Evolutionary conservation across 2,888 invertebrate species (phyloP).

Genomic region (Oscheius sp.): DNA sequence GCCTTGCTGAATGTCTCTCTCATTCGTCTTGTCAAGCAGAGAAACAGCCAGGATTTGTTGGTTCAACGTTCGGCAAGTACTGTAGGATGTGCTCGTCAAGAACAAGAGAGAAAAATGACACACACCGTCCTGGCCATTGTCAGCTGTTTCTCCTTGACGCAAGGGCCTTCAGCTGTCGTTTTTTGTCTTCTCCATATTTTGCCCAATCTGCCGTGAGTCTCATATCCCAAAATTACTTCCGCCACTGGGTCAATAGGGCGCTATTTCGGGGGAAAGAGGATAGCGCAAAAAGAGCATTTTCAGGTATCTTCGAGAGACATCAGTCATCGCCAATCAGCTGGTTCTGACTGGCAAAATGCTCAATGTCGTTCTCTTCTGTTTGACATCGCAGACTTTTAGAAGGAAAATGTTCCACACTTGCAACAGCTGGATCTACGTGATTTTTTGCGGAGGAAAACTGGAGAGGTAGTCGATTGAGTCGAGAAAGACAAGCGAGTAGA

Average conservation of each 20-base stretch:
- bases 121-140: constrained; percentile 56
- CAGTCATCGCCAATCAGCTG: constrained; percentile 48
- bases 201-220: constrained; percentile 37
- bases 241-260: background rate
- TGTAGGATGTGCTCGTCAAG: constrained; percentile 32
- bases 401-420: constrained; percentile 51
- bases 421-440: constrained; percentile 40
- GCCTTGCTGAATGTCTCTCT: constrained; percentile 51
- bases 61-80: constrained; percentile 15
- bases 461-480: constrained; percentile 9
- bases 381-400: constrained; percentile 64
- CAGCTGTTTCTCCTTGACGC: constrained; percentile 56
- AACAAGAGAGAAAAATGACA: constrained; percentile 59
- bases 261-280: background rate
- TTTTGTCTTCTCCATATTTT: constrained; percentile 43
- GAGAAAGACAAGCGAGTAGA: background rate
- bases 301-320: constrained; percentile 33
- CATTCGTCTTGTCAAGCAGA: constrained; percentile 48
- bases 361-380: constrained; percentile 66
- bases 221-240: background rate
- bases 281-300: constrained; percentile 5
- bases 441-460: constrained; percentile 30
- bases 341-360: constrained; percentile 63
- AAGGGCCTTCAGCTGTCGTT: constrained; percentile 51
- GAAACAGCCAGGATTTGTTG: constrained; percentile 40